Evolutionary conservation across 2,888 invertebrate genomes (phyloP).

Genomic region (Hypomecis punctinalis): DNA sequence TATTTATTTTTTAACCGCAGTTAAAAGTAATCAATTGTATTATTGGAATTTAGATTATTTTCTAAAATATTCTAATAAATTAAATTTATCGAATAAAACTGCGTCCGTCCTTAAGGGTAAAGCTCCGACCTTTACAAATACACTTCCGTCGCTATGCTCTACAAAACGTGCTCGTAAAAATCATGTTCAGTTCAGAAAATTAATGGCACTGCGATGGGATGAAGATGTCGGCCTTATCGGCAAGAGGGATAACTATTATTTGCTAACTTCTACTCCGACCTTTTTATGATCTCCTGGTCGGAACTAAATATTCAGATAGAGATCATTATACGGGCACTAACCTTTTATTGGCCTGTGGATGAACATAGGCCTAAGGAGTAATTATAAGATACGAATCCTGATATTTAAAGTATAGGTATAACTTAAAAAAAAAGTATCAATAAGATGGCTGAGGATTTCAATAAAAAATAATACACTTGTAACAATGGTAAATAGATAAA

Average conservation of each 20-base stretch:
- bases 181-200: conserved; percentile 55
- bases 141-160: conserved; percentile 69
- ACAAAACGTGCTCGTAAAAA: conserved; percentile 69
- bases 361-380: too few relatives aligned
- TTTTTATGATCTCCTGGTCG: conserved; percentile 18
- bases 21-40: too few relatives aligned
- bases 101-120: conserved; percentile 25
- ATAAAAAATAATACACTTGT: too few relatives aligned
- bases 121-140: conserved; percentile 75
- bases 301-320: conserved; percentile 26
- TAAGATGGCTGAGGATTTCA: too few relatives aligned
- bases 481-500: too few relatives aligned
- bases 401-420: conserved; percentile 7
- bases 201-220: conserved; percentile 51
- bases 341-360: too few relatives aligned
- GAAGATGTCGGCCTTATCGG: conserved; percentile 25
- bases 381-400: neutral
- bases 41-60: too few relatives aligned
- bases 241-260: conserved; percentile 21
- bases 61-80: too few relatives aligned
- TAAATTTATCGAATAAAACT: neutral
- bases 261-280: conserved; percentile 14
- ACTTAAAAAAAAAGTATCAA: too few relatives aligned
- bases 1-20: too few relatives aligned
- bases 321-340: too few relatives aligned